A percentile compares a stretch with the other conserved stretches of the same genome.
Conservation (phyloP, 2,888 invertebrate genomes). For the Spialia ferax region DNA sequence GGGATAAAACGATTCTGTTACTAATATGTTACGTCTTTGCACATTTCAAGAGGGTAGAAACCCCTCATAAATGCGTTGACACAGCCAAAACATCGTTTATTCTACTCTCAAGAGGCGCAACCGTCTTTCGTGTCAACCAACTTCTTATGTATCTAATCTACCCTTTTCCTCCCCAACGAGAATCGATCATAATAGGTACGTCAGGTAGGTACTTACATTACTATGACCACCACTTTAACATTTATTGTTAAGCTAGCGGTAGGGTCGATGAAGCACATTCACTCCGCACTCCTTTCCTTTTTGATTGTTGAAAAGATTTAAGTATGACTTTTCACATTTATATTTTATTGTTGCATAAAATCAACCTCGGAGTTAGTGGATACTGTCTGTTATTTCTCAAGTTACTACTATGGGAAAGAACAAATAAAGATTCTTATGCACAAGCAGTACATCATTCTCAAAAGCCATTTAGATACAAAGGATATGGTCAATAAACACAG, state of each 20-base stretch:
- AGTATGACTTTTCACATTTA: not conserved
- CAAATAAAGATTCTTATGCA: constrained; percentile 56
- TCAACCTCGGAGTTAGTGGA: not conserved
- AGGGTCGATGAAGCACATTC: not conserved
- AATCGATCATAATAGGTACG: not conserved
- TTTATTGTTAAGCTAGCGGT: constrained; percentile 5
- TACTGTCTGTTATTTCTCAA: not conserved
- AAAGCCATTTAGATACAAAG: constrained; percentile 76
- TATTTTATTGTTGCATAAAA: not conserved
- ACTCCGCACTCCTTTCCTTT: not conserved
- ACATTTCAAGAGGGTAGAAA: constrained; percentile 52
- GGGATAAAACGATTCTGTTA: not conserved
- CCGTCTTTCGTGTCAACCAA: constrained; percentile 54
- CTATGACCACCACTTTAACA: constrained; percentile 18
- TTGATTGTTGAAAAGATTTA: not conserved
- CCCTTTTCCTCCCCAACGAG: not conserved
- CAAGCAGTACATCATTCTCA: constrained; percentile 70
- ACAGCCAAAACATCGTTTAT: constrained; percentile 56
- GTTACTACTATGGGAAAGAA: constrained; percentile 1
- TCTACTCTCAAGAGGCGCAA: constrained; percentile 69
- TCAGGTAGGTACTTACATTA: constrained; percentile 1
- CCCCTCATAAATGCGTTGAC: constrained; percentile 70
- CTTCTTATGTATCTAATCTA: not conserved
- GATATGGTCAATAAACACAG: constrained; percentile 80
- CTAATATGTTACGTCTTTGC: constrained; percentile 43